A percentile compares a stretch with the other conserved stretches of the same genome.
Evolutionary conservation across 2,113 vertebrate species (phyloP).

Genomic region (Prunella himalayana): DNA sequence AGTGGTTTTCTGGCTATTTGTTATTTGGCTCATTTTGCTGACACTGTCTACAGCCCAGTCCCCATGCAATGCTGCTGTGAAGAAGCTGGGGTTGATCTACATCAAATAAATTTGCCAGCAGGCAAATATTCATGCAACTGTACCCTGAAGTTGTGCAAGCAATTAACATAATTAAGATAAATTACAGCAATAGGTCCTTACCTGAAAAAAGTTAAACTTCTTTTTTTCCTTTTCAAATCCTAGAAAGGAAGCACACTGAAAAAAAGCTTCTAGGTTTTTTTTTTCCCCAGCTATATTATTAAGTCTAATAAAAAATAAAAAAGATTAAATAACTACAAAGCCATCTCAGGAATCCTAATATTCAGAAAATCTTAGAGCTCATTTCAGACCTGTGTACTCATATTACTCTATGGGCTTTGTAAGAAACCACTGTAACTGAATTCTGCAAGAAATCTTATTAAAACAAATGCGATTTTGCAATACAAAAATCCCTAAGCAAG

Average conservation of each 20-base stretch:
- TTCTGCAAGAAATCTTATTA: background rate
- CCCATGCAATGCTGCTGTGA: background rate
- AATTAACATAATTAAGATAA: background rate
- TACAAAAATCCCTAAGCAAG: background rate
- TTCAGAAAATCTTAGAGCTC: background rate
- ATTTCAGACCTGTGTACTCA: background rate
- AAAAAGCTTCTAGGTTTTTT: background rate
- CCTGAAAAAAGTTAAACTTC: background rate
- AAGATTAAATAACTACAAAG: background rate
- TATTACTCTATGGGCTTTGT: background rate
- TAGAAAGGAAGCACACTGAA: background rate
- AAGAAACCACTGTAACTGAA: background rate
- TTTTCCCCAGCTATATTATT: background rate
- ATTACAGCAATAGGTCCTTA: background rate
- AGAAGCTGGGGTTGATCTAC: fast-evolving
- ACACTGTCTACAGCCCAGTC: background rate
- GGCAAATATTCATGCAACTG: background rate
- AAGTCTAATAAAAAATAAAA: background rate
- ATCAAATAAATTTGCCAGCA: background rate
- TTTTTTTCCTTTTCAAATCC: background rate
- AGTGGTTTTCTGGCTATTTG: background rate
- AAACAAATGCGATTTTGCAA: background rate
- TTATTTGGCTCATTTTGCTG: background rate
- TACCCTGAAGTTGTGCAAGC: background rate
- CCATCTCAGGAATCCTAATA: background rate